Percentiles rank a stretch among this genome's conserved stretches.
phyloP scores from a whole-genome alignment of 2,113 vertebrate species.

The Benitochromis conjunctus region DNA sequence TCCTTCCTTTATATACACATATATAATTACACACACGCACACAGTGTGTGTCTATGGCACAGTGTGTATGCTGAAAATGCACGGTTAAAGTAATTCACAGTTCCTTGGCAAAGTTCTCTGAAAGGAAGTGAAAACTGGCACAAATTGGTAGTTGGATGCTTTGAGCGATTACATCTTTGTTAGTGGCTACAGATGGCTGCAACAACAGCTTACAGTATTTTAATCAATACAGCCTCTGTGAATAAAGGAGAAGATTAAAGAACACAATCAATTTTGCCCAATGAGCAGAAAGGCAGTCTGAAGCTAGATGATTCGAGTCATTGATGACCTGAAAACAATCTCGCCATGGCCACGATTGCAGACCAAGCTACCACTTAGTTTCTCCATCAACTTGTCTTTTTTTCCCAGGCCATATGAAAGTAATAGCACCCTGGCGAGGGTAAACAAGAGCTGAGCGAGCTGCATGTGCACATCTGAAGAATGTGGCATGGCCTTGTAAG shows the following conservation, averaged over 20 bases:
- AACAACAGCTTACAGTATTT: conserved; percentile 37
- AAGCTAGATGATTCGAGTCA: conserved; percentile 46
- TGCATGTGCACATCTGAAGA: conserved; percentile 15
- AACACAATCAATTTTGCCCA: conserved; percentile 59
- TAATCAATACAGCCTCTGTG: conserved; percentile 59
- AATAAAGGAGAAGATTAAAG: conserved; percentile 50
- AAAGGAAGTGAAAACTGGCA: conserved; percentile 25
- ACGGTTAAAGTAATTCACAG: conserved; percentile 41
- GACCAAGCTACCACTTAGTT: conserved; percentile 16
- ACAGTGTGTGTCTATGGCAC: background rate
- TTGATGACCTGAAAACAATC: conserved; percentile 64
- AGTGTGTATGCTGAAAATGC: background rate
- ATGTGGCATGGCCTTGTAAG: conserved; percentile 21
- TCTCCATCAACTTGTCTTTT: conserved; percentile 6
- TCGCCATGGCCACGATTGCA: conserved; percentile 35
- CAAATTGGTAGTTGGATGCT: conserved; percentile 59
- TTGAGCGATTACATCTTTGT: conserved; percentile 67
- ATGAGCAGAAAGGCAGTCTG: conserved; percentile 18
- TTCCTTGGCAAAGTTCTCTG: conserved; percentile 34
- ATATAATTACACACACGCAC: background rate
- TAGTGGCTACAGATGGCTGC: conserved; percentile 47
- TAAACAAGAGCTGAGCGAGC: conserved; percentile 20
- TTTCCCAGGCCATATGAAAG: background rate
- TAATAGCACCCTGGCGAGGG: conserved; percentile 14
- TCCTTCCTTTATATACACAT: background rate